These are phyloP conservation scores for Etia nguti DNA, from an alignment of 2,113 vertebrate genomes.

Conservation along the genomic window DNA sequence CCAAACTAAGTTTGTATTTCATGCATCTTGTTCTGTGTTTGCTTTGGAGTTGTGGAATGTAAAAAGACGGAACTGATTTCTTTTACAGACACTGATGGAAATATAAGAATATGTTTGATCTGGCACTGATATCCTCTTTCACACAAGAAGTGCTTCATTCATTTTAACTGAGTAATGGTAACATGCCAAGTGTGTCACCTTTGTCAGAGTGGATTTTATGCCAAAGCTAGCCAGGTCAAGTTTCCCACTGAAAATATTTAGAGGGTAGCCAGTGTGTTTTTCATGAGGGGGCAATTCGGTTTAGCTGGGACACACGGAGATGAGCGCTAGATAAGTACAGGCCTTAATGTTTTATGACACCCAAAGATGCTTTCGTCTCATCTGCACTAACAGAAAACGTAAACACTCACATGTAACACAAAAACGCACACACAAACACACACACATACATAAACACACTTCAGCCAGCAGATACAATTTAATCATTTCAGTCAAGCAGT, in stretches of 20 bases:
- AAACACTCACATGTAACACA: slow-evolving; percentile 19
- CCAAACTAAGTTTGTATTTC: background rate
- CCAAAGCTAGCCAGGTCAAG: background rate
- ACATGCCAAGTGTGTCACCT: slow-evolving; percentile 39
- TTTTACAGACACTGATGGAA: slow-evolving; percentile 1
- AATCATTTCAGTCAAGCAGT: slow-evolving; percentile 60
- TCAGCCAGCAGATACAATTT: slow-evolving; percentile 50
- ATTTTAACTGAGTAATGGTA: slow-evolving; percentile 15
- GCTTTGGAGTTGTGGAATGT: background rate
- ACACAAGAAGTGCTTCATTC: slow-evolving; percentile 3
- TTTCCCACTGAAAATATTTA: slow-evolving; percentile 14
- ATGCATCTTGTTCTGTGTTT: background rate
- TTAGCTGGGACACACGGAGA: slow-evolving; percentile 27
- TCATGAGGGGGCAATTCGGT: slow-evolving; percentile 4
- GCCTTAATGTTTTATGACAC: slow-evolving; percentile 54
- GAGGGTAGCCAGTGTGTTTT: slow-evolving; percentile 12
- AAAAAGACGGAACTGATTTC: background rate
- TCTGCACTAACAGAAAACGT: slow-evolving; percentile 17
- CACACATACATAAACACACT: background rate
- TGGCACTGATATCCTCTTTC: background rate
- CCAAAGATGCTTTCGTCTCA: slow-evolving; percentile 49
- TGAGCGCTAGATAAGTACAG: slow-evolving; percentile 33
- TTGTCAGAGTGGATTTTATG: background rate
- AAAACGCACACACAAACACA: background rate
- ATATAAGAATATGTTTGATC: slow-evolving; percentile 15